Conservation (phyloP, 2,888 invertebrate genomes). For the Cenopis cana region DNA sequence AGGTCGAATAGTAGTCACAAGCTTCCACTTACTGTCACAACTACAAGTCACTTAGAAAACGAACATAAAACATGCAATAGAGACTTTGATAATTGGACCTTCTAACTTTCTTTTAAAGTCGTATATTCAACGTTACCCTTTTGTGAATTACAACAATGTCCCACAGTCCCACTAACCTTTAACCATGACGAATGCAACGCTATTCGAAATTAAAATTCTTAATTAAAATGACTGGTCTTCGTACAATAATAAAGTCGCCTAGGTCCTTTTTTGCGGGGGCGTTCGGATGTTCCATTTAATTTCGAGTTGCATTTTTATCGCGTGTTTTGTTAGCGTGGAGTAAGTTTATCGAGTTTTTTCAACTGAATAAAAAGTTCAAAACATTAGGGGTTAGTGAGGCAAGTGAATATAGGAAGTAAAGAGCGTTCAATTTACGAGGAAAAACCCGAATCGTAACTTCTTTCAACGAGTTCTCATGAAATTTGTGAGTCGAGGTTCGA, state of each 20-base stretch:
- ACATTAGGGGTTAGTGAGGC: not conserved
- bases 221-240: not conserved
- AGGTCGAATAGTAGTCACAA: not conserved
- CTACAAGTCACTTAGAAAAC: too few relatives aligned
- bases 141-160: not conserved
- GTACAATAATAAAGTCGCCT: not conserved
- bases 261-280: not conserved
- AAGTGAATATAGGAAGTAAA: too few relatives aligned
- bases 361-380: not conserved
- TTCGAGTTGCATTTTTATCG: constrained; percentile 18
- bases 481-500: too few relatives aligned
- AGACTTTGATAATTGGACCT: not conserved
- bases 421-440: too few relatives aligned
- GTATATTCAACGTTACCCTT: not conserved
- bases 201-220: not conserved
- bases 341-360: not conserved
- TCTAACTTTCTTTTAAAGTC: not conserved
- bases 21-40: too few relatives aligned
- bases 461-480: too few relatives aligned
- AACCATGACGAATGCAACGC: constrained; percentile 3
- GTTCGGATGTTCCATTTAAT: constrained; percentile 1
- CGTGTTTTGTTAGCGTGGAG: constrained; percentile 11
- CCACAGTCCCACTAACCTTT: not conserved
- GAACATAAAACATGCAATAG: not conserved
- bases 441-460: too few relatives aligned